Base-by-base conservation (phyloP, 1,140 invertebrate species). In the Xylocopa sonorina region DNA sequence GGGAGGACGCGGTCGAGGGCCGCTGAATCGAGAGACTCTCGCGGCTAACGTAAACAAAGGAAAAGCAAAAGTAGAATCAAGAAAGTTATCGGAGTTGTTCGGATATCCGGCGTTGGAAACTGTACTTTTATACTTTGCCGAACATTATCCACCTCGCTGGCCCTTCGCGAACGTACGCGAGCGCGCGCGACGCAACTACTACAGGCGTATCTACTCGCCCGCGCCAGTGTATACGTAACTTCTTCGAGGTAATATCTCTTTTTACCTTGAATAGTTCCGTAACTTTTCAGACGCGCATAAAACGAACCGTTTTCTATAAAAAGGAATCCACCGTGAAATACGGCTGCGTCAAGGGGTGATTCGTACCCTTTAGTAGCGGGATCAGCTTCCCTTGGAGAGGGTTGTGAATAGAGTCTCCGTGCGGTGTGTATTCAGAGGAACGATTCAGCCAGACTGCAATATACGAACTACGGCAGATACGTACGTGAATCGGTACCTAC, bases 281-380 rank as follows among this genome's bases (percentile, higher is more conserved):
- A 78, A 78, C 66, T 78, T 78, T 78, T 71, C 75, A 78, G 75
- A 78, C 75, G 66, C 32, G 41, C 75, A 24, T 71, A 71, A 77
- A 78, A 71, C 75, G 55, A 14, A 78, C 27, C 55, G 67, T 71
- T 60, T 48, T 71, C 66, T 78, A 48, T 69, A 78, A 78, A 71
- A 71, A 78, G 55, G 67, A 78, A 78, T 78, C 48, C 55, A 16
- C 21, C 51, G 68, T 71, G 48, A 78, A 43, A 60, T 78, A 71
- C 53, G 43, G 24, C 21, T 21, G 18, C 24, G 16, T 43, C 46
- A 48, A 60, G 55, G 55, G 55, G n/a, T 69, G 41, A 58, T 38
- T 58, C 63, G 64, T 38, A 29, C 32, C 18, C 43, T 58, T 41
- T 50, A 9, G 24, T 46, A 57, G 50, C n/a, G 27, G 32, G 74